phyloP scores from a whole-genome alignment of 2,888 invertebrate species.

The Limnephilus lunatus region DNA sequence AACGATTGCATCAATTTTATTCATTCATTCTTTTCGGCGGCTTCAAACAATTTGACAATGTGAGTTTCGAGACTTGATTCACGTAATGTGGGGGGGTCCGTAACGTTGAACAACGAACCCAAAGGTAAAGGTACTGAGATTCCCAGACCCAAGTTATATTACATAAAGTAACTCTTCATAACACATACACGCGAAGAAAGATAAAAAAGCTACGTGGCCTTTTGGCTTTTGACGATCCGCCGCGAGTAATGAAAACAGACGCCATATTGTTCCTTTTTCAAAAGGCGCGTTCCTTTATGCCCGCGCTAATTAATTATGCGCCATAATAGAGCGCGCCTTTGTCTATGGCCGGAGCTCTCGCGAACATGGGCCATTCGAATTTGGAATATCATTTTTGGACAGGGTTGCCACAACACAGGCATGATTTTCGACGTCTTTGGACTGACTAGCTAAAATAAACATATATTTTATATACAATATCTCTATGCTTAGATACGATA shows the following conservation, averaged over 20 bases:
- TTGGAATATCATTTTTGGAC: constrained; percentile 47
- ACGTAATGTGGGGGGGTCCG: no score
- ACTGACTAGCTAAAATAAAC: not conserved
- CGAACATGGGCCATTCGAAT: constrained; percentile 49
- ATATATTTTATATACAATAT: no score
- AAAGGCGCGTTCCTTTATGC: constrained; percentile 63
- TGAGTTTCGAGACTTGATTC: not conserved
- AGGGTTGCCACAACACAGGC: constrained; percentile 5
- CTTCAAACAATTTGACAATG: constrained; percentile 9
- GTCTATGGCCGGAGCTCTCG: constrained; percentile 57
- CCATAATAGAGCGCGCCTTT: constrained; percentile 62
- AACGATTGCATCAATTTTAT: not conserved
- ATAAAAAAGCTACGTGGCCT: constrained; percentile 17
- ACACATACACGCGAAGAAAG: constrained; percentile 28
- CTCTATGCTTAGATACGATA: not conserved
- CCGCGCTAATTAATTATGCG: constrained; percentile 63
- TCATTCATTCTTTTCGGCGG: not conserved
- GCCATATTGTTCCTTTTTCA: constrained; percentile 62
- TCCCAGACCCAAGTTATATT: not conserved
- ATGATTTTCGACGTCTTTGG: not conserved
- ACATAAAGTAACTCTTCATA: not conserved
- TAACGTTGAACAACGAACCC: not conserved
- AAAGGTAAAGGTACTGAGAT: not conserved
- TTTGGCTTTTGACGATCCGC: constrained; percentile 45
- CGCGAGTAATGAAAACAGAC: constrained; percentile 60